These are phyloP conservation scores for Tryphoninae sp. DNA, from an alignment of 2,888 invertebrate species.

Conservation along the genomic window DNA sequence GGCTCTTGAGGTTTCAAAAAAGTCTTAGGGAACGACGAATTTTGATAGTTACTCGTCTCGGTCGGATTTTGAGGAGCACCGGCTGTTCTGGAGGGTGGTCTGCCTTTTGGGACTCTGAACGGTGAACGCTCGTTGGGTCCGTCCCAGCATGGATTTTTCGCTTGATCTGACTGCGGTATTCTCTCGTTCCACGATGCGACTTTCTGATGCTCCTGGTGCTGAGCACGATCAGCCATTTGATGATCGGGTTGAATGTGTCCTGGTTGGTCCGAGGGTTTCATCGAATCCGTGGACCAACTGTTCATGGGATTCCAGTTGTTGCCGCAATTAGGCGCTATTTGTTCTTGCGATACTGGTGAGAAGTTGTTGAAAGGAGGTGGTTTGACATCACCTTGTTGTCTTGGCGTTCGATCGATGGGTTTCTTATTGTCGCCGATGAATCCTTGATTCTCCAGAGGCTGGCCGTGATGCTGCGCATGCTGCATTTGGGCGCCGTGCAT, in stretches of 20 bases:
- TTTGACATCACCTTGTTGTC: conserved; percentile 68
- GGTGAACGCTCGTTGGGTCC: conserved; percentile 82
- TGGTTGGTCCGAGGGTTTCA: conserved; percentile 64
- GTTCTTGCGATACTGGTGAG: conserved; percentile 67
- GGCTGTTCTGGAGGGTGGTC: conserved; percentile 84
- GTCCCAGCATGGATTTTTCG: conserved; percentile 71
- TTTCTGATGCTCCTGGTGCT: conserved; percentile 68
- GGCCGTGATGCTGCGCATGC: conserved; percentile 54
- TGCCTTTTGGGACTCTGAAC: conserved; percentile 86
- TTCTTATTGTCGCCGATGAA: conserved; percentile 67
- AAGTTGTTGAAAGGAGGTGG: conserved; percentile 64
- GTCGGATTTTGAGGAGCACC: conserved; percentile 81
- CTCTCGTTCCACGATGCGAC: conserved; percentile 58
- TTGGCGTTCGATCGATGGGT: conserved; percentile 59
- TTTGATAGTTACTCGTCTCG: conserved; percentile 81
- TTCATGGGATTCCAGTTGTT: conserved; percentile 71
- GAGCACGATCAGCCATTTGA: conserved; percentile 64
- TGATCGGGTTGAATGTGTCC: conserved; percentile 52
- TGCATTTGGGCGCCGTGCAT: conserved; percentile 52
- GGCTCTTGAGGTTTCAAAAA: conserved; percentile 86
- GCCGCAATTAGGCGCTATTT: conserved; percentile 60
- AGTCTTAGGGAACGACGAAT: conserved; percentile 78
- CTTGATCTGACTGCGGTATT: conserved; percentile 60
- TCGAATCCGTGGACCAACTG: conserved; percentile 68
- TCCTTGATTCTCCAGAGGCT: conserved; percentile 60